Evolutionary conservation across 2,888 invertebrate genomes (phyloP), one percentile per base, ranked within the genome.

Genomic region (Pammene fasciana): DNA sequence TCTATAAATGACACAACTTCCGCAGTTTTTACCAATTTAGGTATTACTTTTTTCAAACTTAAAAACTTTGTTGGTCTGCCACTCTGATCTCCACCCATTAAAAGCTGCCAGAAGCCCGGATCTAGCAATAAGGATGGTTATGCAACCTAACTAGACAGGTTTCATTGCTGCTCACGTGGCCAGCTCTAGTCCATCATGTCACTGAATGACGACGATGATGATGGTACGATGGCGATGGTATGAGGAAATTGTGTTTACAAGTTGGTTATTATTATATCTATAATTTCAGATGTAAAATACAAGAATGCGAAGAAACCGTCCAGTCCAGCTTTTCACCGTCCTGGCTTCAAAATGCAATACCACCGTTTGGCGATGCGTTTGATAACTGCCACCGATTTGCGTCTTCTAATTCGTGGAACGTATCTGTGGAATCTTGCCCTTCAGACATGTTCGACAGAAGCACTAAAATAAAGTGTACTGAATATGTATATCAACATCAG

Each of bases 221-320:
- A n/a, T n/a, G n/a, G n/a, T n/a, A 26, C 4, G 26, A 26, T 26
- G 26, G 4, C 43, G 10, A 9, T 43, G 43, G 43, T 11, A 11
- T 43, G n/a, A n/a, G n/a, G n/a, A n/a, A n/a, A n/a, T n/a, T n/a
- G n/a, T n/a, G n/a, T n/a, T n/a, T n/a, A n/a, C n/a, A 11, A 43
- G 43, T 43, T 43, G 11, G 10, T 48, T 8, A 10, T 10, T 14
- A 14, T 38, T 55, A 38, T 38, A 54, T 10, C 10, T 26, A 26
- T 50, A 14, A 13, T 67, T 62, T 10, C 36, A 68, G 68, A 18
- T 68, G 68, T 38, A 26, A 36, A 26, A 65, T 68, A 9, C 64
- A 50, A 52, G 68, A 68, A 38, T 68, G 68, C 36, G 64, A 68
- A 59, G 45, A 43, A 8, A 50, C 10, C 10, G 4, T 18, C n/a